phyloP scores from a whole-genome alignment of 1,140 invertebrate genomes.

The Micrasema minimum region DNA sequence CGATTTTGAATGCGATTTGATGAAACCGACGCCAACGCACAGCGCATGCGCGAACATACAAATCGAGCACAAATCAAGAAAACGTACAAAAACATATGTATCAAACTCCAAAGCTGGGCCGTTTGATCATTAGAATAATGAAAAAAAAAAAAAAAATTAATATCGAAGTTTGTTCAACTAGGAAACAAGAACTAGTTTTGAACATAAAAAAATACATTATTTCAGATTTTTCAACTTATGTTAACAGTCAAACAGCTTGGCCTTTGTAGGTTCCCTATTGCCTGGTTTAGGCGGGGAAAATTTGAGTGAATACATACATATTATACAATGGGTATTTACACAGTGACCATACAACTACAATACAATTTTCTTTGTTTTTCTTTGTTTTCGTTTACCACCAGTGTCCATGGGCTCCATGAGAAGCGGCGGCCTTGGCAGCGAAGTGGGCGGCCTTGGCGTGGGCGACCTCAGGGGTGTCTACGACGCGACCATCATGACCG shows the following conservation, averaged over 20 bases:
- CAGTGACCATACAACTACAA: conserved; percentile 25
- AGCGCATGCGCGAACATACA: too few species aligned
- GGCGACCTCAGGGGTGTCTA: conserved; percentile 63
- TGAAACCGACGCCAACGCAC: too few species aligned
- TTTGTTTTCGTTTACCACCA: conserved; percentile 1
- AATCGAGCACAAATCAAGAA: too few species aligned
- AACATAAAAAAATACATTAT: too few species aligned
- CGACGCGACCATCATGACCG: conserved; percentile 57
- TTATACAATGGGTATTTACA: conserved; percentile 3
- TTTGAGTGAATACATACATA: background rate
- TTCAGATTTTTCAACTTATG: too few species aligned
- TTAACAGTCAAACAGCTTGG: too few species aligned
- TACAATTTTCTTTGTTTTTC: background rate
- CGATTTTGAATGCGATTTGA: too few species aligned
- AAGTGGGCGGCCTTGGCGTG: conserved; percentile 64
- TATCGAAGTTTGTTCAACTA: too few species aligned
- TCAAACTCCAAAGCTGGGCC: background rate
- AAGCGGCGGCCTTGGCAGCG: conserved; percentile 54
- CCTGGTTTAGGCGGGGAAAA: background rate
- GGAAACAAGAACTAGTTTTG: too few species aligned
- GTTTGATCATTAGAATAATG: too few species aligned
- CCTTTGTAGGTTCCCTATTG: too few species aligned
- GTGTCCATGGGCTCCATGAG: conserved; percentile 33
- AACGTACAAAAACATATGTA: background rate
- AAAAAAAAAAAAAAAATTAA: too few species aligned